Conservation (phyloP, 2,888 invertebrate genomes). For the Dexiosoma caninum region DNA sequence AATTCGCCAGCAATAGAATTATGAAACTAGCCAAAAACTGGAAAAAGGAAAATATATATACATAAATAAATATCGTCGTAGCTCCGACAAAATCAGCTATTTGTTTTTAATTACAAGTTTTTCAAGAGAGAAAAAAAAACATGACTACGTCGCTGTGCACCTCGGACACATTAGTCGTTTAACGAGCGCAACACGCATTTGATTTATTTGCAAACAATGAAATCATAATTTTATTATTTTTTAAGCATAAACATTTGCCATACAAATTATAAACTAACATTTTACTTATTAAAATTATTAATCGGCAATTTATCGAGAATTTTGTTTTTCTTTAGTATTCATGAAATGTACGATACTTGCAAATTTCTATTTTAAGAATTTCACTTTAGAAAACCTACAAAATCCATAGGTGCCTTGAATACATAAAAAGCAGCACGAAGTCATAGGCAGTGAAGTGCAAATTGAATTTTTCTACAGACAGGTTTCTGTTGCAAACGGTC, state of each 20-base stretch:
- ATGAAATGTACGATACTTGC: background rate
- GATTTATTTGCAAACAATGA: background rate
- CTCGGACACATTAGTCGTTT: no score
- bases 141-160: no score
- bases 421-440: constrained; percentile 6
- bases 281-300: background rate
- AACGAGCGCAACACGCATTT: no score
- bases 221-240: background rate
- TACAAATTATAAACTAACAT: background rate
- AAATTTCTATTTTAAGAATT: constrained; percentile 19
- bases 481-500: constrained; percentile 32
- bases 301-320: constrained; percentile 43
- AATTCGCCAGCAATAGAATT: no score
- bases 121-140: no score
- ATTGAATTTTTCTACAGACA: constrained; percentile 11
- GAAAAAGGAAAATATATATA: no score
- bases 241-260: background rate
- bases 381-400: background rate
- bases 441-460: constrained; percentile 9
- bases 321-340: constrained; percentile 27
- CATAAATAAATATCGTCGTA: no score
- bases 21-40: no score
- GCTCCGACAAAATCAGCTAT: no score
- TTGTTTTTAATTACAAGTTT: no score
- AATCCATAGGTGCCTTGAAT: background rate